These are phyloP conservation scores for Pseudomyrmex gracilis DNA, from an alignment of 1,140 invertebrate genomes.

Conservation along the genomic window DNA sequence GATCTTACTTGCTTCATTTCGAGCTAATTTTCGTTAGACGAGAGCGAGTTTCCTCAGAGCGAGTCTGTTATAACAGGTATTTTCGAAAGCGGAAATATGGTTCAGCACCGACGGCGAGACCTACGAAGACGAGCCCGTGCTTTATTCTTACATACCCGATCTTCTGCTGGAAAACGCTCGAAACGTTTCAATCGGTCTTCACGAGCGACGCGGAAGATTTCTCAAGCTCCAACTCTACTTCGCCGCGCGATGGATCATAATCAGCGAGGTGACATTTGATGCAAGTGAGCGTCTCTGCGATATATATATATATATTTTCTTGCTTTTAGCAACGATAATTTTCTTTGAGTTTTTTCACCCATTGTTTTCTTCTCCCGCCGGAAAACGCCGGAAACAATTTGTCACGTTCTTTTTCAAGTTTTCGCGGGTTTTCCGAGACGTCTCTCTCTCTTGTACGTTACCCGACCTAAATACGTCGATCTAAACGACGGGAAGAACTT, in stretches of 20 bases:
- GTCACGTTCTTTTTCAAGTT: conserved; percentile 37
- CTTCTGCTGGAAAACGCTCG: conserved; percentile 89
- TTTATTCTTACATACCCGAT: conserved; percentile 91
- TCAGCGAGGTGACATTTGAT: conserved; percentile 91
- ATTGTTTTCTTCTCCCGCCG: neutral
- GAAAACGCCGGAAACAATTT: neutral
- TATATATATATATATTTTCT: conserved; percentile 33
- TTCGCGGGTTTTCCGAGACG: conserved; percentile 18
- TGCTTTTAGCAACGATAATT: conserved; percentile 19
- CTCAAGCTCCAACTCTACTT: conserved; percentile 91
- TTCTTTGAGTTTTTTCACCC: neutral
- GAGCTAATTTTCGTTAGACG: neutral
- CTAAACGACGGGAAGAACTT: conserved; percentile 24
- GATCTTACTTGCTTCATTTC: neutral
- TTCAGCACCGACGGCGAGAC: conserved; percentile 89
- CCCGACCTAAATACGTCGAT: conserved; percentile 36
- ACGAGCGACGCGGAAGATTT: conserved; percentile 87
- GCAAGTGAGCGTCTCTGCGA: conserved; percentile 85
- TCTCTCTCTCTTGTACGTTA: conserved; percentile 1
- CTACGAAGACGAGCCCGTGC: conserved; percentile 87
- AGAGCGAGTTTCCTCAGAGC: neutral
- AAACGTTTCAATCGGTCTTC: conserved; percentile 90
- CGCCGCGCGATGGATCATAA: conserved; percentile 91
- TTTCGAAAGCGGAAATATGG: conserved; percentile 89
- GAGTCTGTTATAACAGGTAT: conserved; percentile 86